phyloP scores from a whole-genome alignment of 2,113 vertebrate genomes.

The Cryptotis parvus region DNA sequence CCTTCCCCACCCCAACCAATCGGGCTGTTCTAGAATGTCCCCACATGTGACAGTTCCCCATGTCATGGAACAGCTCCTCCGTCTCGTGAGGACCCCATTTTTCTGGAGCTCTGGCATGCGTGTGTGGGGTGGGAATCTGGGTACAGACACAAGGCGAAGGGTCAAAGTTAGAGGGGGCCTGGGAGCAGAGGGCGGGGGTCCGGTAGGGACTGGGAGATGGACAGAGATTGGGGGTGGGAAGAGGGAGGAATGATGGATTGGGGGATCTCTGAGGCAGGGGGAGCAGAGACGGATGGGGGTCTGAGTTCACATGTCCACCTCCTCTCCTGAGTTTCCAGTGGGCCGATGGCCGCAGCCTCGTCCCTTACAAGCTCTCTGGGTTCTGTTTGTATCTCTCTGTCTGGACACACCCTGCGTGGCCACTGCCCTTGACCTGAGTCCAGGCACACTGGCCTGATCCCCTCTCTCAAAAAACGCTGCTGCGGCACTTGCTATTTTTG shows the following conservation, averaged over 20 bases:
- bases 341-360: not conserved
- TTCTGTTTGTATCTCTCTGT: not conserved
- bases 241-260: not conserved
- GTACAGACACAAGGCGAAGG: not conserved
- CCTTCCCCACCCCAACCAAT: no score
- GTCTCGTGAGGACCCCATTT: not conserved
- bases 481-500: slow-evolving; percentile 58
- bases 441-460: not conserved
- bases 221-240: not conserved
- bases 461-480: not conserved
- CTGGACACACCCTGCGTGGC: not conserved
- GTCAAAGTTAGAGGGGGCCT: not conserved
- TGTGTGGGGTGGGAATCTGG: no score
- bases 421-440: slow-evolving; percentile 42
- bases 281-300: not conserved
- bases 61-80: not conserved
- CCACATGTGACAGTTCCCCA: not conserved
- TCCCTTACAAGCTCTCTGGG: not conserved
- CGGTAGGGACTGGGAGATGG: not conserved
- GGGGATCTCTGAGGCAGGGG: not conserved
- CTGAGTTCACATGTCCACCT: not conserved
- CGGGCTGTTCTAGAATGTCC: not conserved
- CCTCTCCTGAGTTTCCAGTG: not conserved
- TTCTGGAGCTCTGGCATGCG: not conserved
- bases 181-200: not conserved